Conservation (phyloP, 2,797 vertebrate genomes). For the Acanthurus tractus region DNA sequence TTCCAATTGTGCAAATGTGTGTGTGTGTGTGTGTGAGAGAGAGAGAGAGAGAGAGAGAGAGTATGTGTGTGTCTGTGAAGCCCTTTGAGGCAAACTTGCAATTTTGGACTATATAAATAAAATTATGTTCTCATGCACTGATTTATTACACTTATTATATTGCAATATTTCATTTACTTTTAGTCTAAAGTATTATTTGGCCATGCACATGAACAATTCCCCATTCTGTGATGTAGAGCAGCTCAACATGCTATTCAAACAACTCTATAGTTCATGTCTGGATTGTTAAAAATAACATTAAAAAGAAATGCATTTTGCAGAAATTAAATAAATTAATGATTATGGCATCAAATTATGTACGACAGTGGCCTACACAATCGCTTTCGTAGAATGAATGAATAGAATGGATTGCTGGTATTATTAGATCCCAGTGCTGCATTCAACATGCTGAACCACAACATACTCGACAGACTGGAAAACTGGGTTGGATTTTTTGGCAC, state of each 20-base stretch:
- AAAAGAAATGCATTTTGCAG: background rate
- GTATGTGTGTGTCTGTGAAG: background rate
- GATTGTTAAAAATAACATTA: background rate
- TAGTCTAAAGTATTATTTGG: background rate
- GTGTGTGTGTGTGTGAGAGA: no score
- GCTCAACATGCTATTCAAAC: background rate
- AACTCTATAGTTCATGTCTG: background rate
- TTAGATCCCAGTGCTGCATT: background rate
- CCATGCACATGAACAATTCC: background rate
- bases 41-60: no score
- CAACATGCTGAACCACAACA: background rate
- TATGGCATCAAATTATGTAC: slow-evolving; percentile 13
- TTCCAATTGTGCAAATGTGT: background rate
- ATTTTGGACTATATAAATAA: background rate
- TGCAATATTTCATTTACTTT: background rate
- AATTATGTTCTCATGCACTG: background rate
- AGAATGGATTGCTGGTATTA: background rate
- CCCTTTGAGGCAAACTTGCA: background rate
- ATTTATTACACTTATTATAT: background rate
- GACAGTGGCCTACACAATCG: no score
- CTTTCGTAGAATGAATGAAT: background rate
- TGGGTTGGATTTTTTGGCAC: background rate
- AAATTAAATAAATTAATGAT: background rate
- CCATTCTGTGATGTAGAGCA: background rate
- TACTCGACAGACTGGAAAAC: background rate